phyloP scores from a whole-genome alignment of 2,113 vertebrate genomes.

The Elgaria multicarinata region DNA sequence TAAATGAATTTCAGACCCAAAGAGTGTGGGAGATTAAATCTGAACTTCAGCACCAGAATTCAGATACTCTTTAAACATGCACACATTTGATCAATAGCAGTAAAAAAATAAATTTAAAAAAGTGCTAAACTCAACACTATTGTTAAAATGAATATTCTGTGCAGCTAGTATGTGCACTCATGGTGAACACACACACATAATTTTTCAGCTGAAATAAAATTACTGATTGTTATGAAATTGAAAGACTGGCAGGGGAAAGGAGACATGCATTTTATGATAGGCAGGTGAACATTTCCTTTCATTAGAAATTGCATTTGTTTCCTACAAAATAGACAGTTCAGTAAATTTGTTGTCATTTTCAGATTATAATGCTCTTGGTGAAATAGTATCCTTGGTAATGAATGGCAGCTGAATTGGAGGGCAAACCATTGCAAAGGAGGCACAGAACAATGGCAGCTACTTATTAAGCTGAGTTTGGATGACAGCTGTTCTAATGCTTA shows the following conservation, averaged over 20 bases:
- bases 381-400: conserved; percentile 51
- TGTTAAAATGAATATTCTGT: background rate
- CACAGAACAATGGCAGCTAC: conserved; percentile 1
- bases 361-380: conserved; percentile 42
- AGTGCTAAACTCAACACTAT: background rate
- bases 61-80: rapidly evolving
- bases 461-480: conserved; percentile 48
- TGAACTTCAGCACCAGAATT: background rate
- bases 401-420: conserved; percentile 43
- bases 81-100: background rate
- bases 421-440: background rate
- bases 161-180: background rate
- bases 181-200: rapidly evolving
- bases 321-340: conserved; percentile 36
- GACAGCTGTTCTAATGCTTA: conserved; percentile 45
- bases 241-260: conserved; percentile 26
- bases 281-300: conserved; percentile 6
- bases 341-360: conserved; percentile 54
- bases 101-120: background rate
- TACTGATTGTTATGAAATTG: background rate
- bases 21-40: background rate
- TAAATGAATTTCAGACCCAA: background rate
- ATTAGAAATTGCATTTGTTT: conserved; percentile 36
- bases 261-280: conserved; percentile 25
- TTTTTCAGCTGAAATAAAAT: background rate